Percentiles rank a stretch among this genome's conserved stretches.
phyloP scores from a whole-genome alignment of 2,113 vertebrate species.

The Dicaeum eximium region DNA sequence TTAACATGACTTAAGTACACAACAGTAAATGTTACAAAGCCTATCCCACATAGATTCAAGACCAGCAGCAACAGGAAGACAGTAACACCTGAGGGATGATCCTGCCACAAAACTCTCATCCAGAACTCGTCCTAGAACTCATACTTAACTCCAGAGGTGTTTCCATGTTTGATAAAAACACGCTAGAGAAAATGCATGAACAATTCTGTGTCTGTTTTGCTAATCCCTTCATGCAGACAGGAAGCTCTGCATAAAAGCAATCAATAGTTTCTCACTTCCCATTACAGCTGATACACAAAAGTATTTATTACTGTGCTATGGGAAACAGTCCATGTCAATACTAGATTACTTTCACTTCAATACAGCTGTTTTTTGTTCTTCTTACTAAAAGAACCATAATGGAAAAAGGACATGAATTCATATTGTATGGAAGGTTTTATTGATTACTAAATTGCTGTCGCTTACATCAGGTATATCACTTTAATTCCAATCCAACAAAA shows the following conservation, averaged over 20 bases:
- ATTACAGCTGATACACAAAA: neutral
- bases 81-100: neutral
- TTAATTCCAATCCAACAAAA: neutral
- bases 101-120: neutral
- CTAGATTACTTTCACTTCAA: neutral
- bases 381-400: neutral
- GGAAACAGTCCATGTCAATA: neutral
- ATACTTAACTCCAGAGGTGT: neutral
- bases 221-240: neutral
- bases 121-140: neutral
- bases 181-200: rapidly evolving
- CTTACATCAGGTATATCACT: neutral
- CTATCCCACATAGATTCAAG: neutral
- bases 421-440: constrained; percentile 32
- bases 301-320: neutral
- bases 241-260: neutral
- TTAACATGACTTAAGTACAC: neutral
- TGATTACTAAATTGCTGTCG: constrained; percentile 24
- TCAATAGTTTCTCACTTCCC: neutral
- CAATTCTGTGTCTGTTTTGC: neutral
- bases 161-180: neutral
- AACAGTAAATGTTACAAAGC: neutral
- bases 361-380: neutral
- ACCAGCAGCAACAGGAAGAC: neutral
- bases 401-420: neutral